These are phyloP conservation scores for Trematomus bernacchii DNA, from an alignment of 2,797 vertebrate species.

Conservation along the genomic window DNA sequence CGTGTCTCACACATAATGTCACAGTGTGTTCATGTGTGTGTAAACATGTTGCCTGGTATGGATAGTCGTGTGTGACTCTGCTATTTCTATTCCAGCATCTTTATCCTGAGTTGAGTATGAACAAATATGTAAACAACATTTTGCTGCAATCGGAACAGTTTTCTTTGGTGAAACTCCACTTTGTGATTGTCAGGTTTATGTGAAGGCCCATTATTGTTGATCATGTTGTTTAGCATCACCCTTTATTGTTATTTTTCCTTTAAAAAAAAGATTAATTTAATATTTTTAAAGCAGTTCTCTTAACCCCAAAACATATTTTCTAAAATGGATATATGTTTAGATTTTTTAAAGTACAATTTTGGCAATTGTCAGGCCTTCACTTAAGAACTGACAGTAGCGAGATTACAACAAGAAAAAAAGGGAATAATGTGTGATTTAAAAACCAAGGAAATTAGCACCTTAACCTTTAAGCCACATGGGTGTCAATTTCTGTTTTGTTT, in stretches of 20 bases:
- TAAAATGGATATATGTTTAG: not conserved
- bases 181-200: not conserved
- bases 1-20: constrained; percentile 39
- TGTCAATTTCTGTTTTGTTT: constrained; percentile 8
- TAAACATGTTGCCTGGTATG: constrained; percentile 19
- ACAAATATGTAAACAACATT: not conserved
- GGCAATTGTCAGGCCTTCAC: not conserved
- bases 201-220: not conserved
- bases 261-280: not conserved
- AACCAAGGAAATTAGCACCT: constrained; percentile 10
- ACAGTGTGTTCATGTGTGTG: constrained; percentile 6
- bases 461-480: constrained; percentile 2
- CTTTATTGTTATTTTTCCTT: not conserved
- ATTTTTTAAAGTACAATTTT: not conserved
- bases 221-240: not conserved
- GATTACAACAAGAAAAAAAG: not conserved
- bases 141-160: not conserved
- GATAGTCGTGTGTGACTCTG: constrained; percentile 14
- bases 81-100: constrained; percentile 10
- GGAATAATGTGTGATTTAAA: no score
- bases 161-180: not conserved
- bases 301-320: not conserved
- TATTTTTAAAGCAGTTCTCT: not conserved
- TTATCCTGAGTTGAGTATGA: not conserved
- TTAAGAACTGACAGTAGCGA: not conserved